phyloP scores from a whole-genome alignment of 2,888 invertebrate genomes.

The Ochropacha duplaris region DNA sequence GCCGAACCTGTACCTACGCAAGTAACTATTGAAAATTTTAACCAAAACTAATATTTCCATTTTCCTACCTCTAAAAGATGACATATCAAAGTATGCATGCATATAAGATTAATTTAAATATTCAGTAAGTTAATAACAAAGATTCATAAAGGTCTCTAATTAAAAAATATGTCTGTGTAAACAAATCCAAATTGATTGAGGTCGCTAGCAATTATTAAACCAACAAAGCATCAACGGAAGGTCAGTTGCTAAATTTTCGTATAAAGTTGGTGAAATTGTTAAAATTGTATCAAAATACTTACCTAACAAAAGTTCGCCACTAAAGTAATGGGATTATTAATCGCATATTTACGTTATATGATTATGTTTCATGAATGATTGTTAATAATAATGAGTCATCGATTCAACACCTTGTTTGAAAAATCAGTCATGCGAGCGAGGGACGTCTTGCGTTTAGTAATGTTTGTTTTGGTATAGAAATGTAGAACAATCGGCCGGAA shows the following conservation, averaged over 20 bases:
- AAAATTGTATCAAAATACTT: not conserved
- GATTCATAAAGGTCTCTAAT: not conserved
- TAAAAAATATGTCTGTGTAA: not conserved
- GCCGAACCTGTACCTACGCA: not conserved
- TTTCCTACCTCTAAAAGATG: too few relatives aligned
- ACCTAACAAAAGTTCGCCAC: not conserved
- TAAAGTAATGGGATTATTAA: not conserved
- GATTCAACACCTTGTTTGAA: not conserved
- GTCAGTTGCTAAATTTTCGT: not conserved
- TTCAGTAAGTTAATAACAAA: not conserved
- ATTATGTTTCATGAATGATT: not conserved
- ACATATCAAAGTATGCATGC: too few relatives aligned
- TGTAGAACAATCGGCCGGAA: not conserved
- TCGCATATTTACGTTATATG: not conserved
- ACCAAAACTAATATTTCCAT: too few relatives aligned
- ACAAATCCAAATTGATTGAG: not conserved
- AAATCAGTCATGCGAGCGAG: not conserved
- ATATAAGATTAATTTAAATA: not conserved
- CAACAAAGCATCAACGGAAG: not conserved
- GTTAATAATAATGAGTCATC: conserved; percentile 4
- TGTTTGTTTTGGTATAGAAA: conserved; percentile 1
- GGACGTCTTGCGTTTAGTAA: not conserved
- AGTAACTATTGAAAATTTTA: too few relatives aligned
- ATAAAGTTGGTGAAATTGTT: not conserved
- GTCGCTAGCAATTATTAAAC: not conserved